Base-by-base conservation (phyloP, 2,113 vertebrate genomes). In the Leiothrix lutea region DNA sequence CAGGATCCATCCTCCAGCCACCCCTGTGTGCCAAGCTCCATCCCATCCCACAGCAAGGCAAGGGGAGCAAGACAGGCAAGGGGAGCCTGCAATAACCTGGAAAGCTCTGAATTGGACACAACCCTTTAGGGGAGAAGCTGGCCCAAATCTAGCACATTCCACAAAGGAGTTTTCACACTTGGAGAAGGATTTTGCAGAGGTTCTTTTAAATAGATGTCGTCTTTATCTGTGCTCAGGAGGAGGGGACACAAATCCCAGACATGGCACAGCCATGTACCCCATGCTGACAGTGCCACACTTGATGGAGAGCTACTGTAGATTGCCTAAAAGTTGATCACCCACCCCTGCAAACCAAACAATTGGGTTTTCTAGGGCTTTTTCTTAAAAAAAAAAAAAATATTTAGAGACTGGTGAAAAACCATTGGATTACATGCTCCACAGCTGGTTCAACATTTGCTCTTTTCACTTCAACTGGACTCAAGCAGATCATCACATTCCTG, bases 21-120 rank as follows among this genome's bases (percentile, higher is more conserved):
- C 4, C 7, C 21, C 19, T 0, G 0, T 14, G 44, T 42, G 33
- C 61, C 10, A 5, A 33, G 18, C 58, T 88, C 29, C 25, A 29
- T 28, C 19, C 31, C 73, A n/a, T 18, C 60, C 51, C 67, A 44
- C 2, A 4, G 29, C 71, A 23, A 64, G 47, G 69, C 10, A 12
- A 48, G 51, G 51, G 44, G 35, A 80, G 28, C 7, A 16, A 77
- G 35, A 1, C 2, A 3, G 35, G 58, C 18, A 12, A 62, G 22
- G 26, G 22, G 9, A 67, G 11, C 26, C 75, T 60, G 61, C 77
- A 62, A 20, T 23, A 58, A n/a, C 24, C 62, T 56, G 53, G 33
- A 20, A 77, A 33, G 42, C 2, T 4, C 1, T 16, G 48, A 50
- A 23, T 58, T 42, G 69, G 69, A 66, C 31, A 13, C 50, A 44